Conservation (phyloP, 2,888 invertebrate genomes). For the Thera britannica region DNA sequence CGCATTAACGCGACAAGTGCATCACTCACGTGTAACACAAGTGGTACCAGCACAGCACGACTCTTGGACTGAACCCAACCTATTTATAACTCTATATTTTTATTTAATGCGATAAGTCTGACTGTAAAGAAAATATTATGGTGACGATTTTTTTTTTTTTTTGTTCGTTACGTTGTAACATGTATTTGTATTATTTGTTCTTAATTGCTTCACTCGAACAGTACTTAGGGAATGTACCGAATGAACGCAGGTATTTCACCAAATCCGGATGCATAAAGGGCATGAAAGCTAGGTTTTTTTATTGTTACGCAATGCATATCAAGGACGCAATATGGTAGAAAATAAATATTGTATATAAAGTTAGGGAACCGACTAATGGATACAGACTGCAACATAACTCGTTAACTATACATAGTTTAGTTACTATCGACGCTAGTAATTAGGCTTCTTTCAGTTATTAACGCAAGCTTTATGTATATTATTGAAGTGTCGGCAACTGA, state of each 20-base stretch:
- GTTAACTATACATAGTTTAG: constrained; percentile 76
- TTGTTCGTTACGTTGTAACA: constrained; percentile 73
- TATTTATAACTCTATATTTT: constrained; percentile 83
- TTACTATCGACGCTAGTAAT: constrained; percentile 77
- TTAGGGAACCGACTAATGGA: constrained; percentile 77
- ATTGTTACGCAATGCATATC: constrained; percentile 85
- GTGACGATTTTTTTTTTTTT: constrained; percentile 62
- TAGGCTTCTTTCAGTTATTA: constrained; percentile 78
- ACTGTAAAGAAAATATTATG: constrained; percentile 76
- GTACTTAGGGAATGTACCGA: constrained; percentile 72
- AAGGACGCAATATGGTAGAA: constrained; percentile 85
- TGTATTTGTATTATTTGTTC: constrained; percentile 76
- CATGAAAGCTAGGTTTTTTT: constrained; percentile 83
- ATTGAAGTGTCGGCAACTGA: constrained; percentile 78
- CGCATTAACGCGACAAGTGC: neutral
- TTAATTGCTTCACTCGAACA: constrained; percentile 76
- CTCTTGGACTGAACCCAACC: constrained; percentile 67
- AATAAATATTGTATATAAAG: constrained; percentile 84
- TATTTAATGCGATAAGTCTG: constrained; percentile 84
- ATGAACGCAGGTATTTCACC: constrained; percentile 55
- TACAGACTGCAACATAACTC: constrained; percentile 81
- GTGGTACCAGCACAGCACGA: constrained; percentile 34
- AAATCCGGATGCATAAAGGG: constrained; percentile 70
- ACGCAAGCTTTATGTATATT: constrained; percentile 77
- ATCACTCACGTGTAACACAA: neutral